Conservation (phyloP, 2,888 invertebrate genomes). For the Ophraella communa region DNA sequence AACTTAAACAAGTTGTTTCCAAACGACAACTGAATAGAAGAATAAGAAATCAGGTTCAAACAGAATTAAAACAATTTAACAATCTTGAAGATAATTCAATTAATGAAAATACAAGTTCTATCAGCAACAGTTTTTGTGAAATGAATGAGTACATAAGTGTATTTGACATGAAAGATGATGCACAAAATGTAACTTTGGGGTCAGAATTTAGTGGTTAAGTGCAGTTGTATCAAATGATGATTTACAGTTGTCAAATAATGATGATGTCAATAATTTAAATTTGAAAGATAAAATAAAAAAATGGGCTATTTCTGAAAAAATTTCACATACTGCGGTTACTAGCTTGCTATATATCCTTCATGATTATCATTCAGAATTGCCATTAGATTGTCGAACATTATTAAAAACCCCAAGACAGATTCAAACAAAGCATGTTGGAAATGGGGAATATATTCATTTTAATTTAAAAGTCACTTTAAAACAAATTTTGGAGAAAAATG, state of each 20-base stretch:
- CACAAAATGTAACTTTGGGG: background rate
- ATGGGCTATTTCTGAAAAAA: constrained; percentile 10
- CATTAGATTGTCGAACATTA: constrained; percentile 14
- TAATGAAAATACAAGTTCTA: constrained; percentile 6
- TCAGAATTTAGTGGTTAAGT: background rate
- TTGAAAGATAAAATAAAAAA: constrained; percentile 14
- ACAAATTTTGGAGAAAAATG: background rate
- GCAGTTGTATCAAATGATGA: no score
- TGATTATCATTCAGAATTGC: constrained; percentile 9
- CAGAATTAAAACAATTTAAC: constrained; percentile 1
- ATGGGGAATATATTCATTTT: constrained; percentile 14
- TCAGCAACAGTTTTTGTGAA: background rate
- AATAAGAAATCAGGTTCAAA: constrained; percentile 4
- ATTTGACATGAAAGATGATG: background rate
- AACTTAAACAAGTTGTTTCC: constrained; percentile 11
- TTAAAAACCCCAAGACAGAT: constrained; percentile 13
- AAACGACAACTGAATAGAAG: constrained; percentile 10
- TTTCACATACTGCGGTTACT: constrained; percentile 15
- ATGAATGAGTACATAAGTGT: no score
- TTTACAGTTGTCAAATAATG: background rate
- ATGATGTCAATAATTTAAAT: constrained; percentile 8
- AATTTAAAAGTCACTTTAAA: constrained; percentile 7
- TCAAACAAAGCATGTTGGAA: background rate
- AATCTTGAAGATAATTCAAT: constrained; percentile 8
- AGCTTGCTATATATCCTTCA: constrained; percentile 4